These are phyloP conservation scores for Hypena proboscidalis DNA, from an alignment of 2,888 invertebrate species.

Conservation along the genomic window DNA sequence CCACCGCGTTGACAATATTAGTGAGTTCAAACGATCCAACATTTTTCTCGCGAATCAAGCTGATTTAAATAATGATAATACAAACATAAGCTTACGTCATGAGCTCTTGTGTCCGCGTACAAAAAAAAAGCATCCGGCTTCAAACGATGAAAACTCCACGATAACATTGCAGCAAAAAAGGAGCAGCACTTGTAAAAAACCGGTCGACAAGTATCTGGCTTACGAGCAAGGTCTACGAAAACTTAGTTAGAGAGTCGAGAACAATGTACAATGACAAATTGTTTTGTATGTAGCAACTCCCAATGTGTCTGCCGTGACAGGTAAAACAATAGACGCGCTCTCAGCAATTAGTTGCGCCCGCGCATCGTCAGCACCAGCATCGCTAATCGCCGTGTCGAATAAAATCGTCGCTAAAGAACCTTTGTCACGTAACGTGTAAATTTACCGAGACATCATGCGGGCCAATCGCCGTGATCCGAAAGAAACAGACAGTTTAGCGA, in stretches of 20 bases:
- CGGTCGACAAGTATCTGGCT: slow-evolving; percentile 46
- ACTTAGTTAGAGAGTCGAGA: slow-evolving; percentile 56
- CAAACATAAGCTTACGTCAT: slow-evolving; percentile 71
- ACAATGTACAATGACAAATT: slow-evolving; percentile 65
- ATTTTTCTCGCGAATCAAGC: slow-evolving; percentile 46
- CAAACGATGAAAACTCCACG: slow-evolving; percentile 56
- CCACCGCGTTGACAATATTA: slow-evolving; percentile 21
- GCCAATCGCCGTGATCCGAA: slow-evolving; percentile 59
- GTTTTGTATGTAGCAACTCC: slow-evolving; percentile 59
- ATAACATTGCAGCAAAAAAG: slow-evolving; percentile 59
- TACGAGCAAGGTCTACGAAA: slow-evolving; percentile 60
- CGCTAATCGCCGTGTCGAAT: slow-evolving; percentile 56
- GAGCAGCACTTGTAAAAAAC: slow-evolving; percentile 48
- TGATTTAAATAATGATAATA: slow-evolving; percentile 60
- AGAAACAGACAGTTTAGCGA: slow-evolving; percentile 54
- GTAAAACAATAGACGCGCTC: slow-evolving; percentile 66
- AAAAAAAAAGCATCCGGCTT: slow-evolving; percentile 77
- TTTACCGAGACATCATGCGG: slow-evolving; percentile 49
- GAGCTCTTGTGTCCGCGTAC: slow-evolving; percentile 51
- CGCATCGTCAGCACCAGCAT: slow-evolving; percentile 53
- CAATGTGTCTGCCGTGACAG: slow-evolving; percentile 57
- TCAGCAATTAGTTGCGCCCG: slow-evolving; percentile 56
- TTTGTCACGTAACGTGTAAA: slow-evolving; percentile 43
- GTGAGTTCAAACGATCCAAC: slow-evolving; percentile 27
- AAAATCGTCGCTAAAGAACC: slow-evolving; percentile 47